These are phyloP conservation scores for Ophion costatus DNA, from an alignment of 2,888 invertebrate genomes.

Conservation along the genomic window DNA sequence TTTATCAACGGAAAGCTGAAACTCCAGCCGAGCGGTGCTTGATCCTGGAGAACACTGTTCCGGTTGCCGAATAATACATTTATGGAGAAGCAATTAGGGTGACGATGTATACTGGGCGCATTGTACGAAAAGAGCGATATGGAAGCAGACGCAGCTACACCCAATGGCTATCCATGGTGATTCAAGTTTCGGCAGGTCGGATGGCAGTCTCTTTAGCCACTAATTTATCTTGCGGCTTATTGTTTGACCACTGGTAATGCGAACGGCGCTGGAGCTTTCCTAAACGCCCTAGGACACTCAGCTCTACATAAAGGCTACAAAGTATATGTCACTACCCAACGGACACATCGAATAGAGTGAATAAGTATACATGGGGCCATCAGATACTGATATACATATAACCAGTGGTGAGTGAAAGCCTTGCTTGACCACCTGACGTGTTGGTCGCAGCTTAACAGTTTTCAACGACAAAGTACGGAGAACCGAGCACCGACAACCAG, in stretches of 20 bases:
- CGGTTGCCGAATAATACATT: neutral
- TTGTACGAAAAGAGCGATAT: neutral
- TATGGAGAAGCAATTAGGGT: neutral
- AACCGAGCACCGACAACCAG: conserved; percentile 38
- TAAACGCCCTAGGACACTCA: conserved; percentile 37
- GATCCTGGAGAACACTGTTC: neutral
- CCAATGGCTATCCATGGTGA: conserved; percentile 47
- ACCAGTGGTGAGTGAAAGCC: conserved; percentile 33
- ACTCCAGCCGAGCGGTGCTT: conserved; percentile 14
- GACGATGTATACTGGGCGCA: neutral
- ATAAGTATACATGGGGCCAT: neutral
- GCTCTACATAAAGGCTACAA: conserved; percentile 32
- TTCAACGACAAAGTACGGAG: conserved; percentile 61
- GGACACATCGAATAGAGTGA: neutral
- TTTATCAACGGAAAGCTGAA: conserved; percentile 8
- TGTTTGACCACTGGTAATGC: conserved; percentile 53
- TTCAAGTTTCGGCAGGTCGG: conserved; percentile 31
- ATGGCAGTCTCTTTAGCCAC: conserved; percentile 52
- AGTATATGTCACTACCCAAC: conserved; percentile 1
- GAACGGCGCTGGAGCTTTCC: conserved; percentile 37
- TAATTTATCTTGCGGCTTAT: conserved; percentile 62
- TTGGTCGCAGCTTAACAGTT: conserved; percentile 63
- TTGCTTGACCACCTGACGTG: conserved; percentile 52
- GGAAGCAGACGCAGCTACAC: neutral
- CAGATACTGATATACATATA: conserved; percentile 27